These are phyloP conservation scores for Mus spicilegus DNA, from an alignment of 2,113 vertebrate species.

Conservation along the genomic window DNA sequence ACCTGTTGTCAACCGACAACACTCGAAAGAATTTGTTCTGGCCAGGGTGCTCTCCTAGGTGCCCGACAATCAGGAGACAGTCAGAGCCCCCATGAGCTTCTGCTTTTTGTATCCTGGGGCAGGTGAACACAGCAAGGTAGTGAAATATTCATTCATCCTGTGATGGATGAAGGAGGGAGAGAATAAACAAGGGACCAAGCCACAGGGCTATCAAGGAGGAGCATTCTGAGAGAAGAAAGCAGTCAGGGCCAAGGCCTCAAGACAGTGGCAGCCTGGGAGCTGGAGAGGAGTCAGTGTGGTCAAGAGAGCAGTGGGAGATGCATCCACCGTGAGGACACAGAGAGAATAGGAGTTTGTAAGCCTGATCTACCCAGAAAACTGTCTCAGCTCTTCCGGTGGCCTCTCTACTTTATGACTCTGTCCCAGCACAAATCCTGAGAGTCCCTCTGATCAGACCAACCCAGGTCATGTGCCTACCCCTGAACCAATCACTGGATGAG, in stretches of 20 bases:
- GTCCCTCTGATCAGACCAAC: not conserved
- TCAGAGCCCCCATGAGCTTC: too few species aligned
- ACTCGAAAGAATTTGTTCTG: not conserved
- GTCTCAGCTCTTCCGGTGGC: too few species aligned
- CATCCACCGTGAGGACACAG: not conserved
- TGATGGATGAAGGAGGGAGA: not conserved
- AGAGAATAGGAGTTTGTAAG: too few species aligned
- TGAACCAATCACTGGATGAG: not conserved
- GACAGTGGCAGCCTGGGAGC: not conserved
- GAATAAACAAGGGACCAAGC: not conserved
- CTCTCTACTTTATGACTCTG: not conserved
- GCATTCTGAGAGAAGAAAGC: not conserved
- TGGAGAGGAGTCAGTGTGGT: not conserved
- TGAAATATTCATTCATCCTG: not conserved
- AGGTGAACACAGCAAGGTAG: not conserved
- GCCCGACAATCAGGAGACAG: not conserved
- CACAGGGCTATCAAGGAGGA: not conserved
- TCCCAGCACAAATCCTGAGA: not conserved
- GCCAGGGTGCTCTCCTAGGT: not conserved
- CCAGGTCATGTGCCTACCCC: not conserved
- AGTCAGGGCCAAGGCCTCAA: not conserved
- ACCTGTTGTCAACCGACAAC: not conserved
- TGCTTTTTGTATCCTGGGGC: fast-evolving
- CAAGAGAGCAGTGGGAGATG: not conserved
- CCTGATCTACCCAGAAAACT: too few species aligned